phyloP scores from a whole-genome alignment of 2,888 invertebrate species.

The Adela reaumurella region DNA sequence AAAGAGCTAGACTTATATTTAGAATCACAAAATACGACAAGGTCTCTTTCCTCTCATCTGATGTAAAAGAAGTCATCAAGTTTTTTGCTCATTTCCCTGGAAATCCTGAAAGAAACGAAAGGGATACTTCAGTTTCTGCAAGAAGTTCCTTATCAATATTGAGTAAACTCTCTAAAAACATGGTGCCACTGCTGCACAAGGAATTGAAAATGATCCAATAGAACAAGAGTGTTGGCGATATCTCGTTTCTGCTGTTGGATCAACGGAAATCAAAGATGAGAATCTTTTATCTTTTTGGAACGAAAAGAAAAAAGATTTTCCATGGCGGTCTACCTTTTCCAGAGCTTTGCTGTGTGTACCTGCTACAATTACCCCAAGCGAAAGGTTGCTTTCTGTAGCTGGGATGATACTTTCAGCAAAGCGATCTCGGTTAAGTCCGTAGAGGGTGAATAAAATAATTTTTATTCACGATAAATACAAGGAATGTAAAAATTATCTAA shows the following conservation, averaged over 20 bases:
- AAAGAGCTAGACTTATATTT: constrained; percentile 1
- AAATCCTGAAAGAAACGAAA: no score
- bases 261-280: neutral
- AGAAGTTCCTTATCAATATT: no score
- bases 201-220: neutral
- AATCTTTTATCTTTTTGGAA: constrained; percentile 6
- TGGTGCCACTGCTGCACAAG: no score
- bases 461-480: constrained; percentile 2
- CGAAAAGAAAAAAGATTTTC: constrained; percentile 2
- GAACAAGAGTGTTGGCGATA: constrained; percentile 4
- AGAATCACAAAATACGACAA: constrained; percentile 1
- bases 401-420: constrained; percentile 9
- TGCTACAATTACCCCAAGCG: constrained; percentile 11
- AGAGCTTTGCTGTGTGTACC: constrained; percentile 7
- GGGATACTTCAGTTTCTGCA: no score
- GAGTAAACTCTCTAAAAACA: no score
- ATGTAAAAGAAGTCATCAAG: constrained; percentile 2
- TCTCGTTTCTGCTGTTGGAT: neutral
- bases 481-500: neutral
- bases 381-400: constrained; percentile 10
- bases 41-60: constrained; percentile 3
- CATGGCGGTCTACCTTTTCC: constrained; percentile 4
- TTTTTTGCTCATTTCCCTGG: no score
- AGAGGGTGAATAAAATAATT: constrained; percentile 8
- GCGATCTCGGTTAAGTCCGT: constrained; percentile 6